A percentile compares a stretch with the other conserved stretches of the same genome.
phyloP scores from a whole-genome alignment of 2,797 vertebrate species.

The Aulostomus chinensis region DNA sequence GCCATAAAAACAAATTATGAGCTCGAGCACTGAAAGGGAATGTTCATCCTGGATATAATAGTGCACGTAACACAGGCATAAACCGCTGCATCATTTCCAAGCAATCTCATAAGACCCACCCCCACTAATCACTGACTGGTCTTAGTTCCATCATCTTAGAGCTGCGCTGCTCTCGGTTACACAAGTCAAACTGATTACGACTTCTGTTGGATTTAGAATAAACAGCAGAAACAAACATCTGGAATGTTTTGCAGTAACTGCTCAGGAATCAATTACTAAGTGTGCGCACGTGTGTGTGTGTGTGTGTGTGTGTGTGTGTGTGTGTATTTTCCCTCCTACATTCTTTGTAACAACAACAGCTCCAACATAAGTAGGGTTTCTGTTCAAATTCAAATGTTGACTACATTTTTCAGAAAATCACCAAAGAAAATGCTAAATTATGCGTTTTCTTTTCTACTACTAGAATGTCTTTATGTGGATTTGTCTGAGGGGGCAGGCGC shows the following conservation, averaged over 20 bases:
- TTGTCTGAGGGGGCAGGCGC: no score
- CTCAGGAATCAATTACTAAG: neutral
- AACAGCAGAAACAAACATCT: conserved; percentile 32
- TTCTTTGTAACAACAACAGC: no score
- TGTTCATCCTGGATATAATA: conserved; percentile 26
- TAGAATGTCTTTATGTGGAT: no score
- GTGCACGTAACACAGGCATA: conserved; percentile 20
- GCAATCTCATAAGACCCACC: conserved; percentile 24
- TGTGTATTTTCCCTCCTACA: no score
- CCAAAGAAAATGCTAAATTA: no score
- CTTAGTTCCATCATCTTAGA: conserved; percentile 26
- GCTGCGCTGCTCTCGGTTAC: no score
- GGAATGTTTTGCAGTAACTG: conserved; percentile 6
- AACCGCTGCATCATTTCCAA: conserved; percentile 42
- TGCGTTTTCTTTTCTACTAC: no score
- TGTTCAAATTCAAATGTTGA: no score
- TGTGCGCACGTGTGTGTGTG: no score
- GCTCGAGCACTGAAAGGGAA: conserved; percentile 22
- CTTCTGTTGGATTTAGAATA: conserved; percentile 15
- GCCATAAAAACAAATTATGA: conserved; percentile 48
- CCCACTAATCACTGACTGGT: conserved; percentile 33
- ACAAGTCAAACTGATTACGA: conserved; percentile 21
- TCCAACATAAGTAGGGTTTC: no score
- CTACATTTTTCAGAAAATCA: no score
- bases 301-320: no score